phyloP scores from a whole-genome alignment of 2,113 vertebrate species.

The Acanthisitta chloris region DNA sequence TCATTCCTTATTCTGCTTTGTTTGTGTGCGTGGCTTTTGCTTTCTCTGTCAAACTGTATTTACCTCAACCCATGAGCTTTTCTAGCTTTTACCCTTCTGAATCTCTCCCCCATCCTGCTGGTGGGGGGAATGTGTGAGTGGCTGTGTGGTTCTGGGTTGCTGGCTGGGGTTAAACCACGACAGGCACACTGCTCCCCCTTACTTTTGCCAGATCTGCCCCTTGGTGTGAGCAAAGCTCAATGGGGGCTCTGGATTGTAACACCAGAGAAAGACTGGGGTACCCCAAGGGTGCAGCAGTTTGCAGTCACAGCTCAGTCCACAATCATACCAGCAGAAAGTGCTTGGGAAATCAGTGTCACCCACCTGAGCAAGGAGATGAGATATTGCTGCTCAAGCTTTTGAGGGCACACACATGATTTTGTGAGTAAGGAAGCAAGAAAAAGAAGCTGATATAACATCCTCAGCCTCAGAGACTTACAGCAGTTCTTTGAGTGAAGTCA shows the following conservation, averaged over 20 bases:
- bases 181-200: neutral
- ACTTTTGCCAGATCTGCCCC: neutral
- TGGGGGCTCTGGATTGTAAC: fast-evolving
- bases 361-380: neutral
- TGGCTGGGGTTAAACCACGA: no score
- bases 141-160: no score
- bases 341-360: neutral
- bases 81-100: no score
- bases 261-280: fast-evolving
- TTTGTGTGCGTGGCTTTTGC: no score
- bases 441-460: neutral
- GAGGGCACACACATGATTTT: neutral
- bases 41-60: no score
- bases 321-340: neutral
- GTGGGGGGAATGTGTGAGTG: no score
- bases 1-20: no score
- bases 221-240: neutral
- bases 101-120: no score
- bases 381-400: neutral
- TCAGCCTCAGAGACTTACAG: neutral
- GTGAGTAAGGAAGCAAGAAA: neutral
- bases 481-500: neutral
- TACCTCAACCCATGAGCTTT: no score
- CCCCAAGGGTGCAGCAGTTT: neutral
- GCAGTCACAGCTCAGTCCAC: neutral